Conservation (phyloP, 2,113 vertebrate genomes). For the Syngnathoides biaculeatus region DNA sequence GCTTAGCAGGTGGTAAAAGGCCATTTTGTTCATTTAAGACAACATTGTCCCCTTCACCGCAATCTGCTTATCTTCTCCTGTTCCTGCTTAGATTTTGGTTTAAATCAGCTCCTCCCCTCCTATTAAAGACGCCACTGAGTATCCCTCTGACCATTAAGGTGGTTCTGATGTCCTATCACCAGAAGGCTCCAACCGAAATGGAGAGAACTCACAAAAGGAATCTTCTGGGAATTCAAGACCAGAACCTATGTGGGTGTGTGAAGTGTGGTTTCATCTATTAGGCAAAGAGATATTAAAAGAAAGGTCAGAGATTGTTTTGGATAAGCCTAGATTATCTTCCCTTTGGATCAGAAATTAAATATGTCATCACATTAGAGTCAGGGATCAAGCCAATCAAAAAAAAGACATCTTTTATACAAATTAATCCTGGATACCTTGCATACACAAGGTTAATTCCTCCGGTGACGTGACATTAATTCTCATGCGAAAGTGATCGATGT, state of each 20-base stretch:
- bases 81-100: conserved; percentile 70
- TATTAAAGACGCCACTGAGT: conserved; percentile 62
- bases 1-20: conserved; percentile 72
- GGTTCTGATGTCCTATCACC: conserved; percentile 22
- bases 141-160: conserved; percentile 14
- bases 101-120: conserved; percentile 66
- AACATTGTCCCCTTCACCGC: conserved; percentile 53
- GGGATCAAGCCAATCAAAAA: conserved; percentile 54
- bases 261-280: conserved; percentile 14
- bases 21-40: conserved; percentile 72
- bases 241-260: conserved; percentile 26
- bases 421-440: conserved; percentile 34
- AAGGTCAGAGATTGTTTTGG: conserved; percentile 63
- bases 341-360: conserved; percentile 61
- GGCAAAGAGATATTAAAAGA: conserved; percentile 60
- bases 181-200: neutral
- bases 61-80: conserved; percentile 68
- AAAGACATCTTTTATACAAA: conserved; percentile 59
- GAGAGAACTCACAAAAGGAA: neutral
- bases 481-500: conserved; percentile 40
- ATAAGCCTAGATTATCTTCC: conserved; percentile 60
- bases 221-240: conserved; percentile 13
- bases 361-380: conserved; percentile 59
- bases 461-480: conserved; percentile 41
- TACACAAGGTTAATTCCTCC: conserved; percentile 20